phyloP scores from a whole-genome alignment of 2,113 vertebrate genomes.

The Podiceps cristatus region DNA sequence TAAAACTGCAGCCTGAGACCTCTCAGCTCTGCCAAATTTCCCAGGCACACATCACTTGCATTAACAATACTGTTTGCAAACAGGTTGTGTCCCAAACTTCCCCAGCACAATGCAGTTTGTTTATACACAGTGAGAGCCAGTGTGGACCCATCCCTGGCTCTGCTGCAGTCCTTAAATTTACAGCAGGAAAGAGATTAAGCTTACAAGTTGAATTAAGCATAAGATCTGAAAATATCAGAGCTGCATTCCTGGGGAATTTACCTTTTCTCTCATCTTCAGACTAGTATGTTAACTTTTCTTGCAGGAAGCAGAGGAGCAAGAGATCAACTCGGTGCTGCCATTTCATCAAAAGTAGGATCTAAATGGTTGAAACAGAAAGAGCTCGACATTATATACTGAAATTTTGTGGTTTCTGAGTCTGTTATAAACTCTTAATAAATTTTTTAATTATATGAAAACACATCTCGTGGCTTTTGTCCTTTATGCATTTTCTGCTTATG shows the following conservation, averaged over 20 bases:
- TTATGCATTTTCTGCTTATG: neutral
- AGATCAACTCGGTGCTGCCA: neutral
- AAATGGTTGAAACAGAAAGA: neutral
- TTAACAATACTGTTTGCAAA: neutral
- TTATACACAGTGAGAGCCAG: neutral
- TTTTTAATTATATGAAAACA: neutral
- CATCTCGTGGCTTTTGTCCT: neutral
- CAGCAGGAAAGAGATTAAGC: neutral
- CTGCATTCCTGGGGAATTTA: neutral
- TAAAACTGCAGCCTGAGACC: neutral
- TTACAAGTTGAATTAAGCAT: neutral
- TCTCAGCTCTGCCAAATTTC: neutral
- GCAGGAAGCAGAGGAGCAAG: neutral
- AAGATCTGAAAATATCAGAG: neutral
- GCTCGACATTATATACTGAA: neutral
- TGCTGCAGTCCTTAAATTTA: neutral
- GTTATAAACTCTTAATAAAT: conserved; percentile 26
- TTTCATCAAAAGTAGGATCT: neutral
- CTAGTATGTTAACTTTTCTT: neutral
- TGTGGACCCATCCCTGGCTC: neutral
- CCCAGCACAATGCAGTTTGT: neutral
- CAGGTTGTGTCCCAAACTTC: neutral
- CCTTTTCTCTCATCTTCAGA: neutral
- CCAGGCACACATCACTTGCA: neutral
- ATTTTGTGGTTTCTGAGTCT: neutral